Conservation (phyloP, 2,888 invertebrate genomes). For the Drosophila birchii region DNA sequence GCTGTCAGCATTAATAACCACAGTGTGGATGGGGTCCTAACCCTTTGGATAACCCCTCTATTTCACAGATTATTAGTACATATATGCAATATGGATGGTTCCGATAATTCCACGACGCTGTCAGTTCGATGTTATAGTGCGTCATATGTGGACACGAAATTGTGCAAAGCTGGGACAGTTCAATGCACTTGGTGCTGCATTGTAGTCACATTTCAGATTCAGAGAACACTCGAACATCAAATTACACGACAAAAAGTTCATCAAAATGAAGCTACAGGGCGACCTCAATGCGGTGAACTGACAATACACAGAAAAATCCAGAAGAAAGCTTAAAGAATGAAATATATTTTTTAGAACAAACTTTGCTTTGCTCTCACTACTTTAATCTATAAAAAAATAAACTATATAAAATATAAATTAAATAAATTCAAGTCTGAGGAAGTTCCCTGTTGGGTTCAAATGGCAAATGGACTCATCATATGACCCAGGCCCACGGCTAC, state of each 20-base stretch:
- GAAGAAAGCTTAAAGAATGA: not conserved
- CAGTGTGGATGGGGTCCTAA: slow-evolving; percentile 5
- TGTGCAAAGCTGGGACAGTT: slow-evolving; percentile 59
- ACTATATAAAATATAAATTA: not conserved
- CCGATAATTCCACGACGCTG: slow-evolving; percentile 25
- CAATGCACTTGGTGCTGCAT: slow-evolving; percentile 62
- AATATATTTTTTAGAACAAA: not conserved
- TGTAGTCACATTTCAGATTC: slow-evolving; percentile 60
- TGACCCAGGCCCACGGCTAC: slow-evolving; percentile 1
- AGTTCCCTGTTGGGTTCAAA: not conserved
- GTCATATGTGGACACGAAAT: slow-evolving; percentile 53
- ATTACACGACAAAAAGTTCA: slow-evolving; percentile 53
- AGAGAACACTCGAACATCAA: slow-evolving; percentile 53
- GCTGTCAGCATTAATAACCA: slow-evolving; percentile 32
- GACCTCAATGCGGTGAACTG: not conserved
- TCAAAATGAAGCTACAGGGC: slow-evolving; percentile 33
- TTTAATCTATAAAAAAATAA: not conserved
- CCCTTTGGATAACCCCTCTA: not conserved
- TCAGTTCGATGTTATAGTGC: slow-evolving; percentile 42
- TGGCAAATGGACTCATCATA: not conserved
- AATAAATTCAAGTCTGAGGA: not conserved
- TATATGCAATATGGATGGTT: slow-evolving; percentile 16
- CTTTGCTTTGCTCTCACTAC: not conserved
- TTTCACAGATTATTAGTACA: not conserved
- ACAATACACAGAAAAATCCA: not conserved